Percentiles rank a stretch among this genome's conserved stretches.
Evolutionary conservation across 2,797 vertebrate species (phyloP).

Genomic region (Ctenosaura bakeri): DNA sequence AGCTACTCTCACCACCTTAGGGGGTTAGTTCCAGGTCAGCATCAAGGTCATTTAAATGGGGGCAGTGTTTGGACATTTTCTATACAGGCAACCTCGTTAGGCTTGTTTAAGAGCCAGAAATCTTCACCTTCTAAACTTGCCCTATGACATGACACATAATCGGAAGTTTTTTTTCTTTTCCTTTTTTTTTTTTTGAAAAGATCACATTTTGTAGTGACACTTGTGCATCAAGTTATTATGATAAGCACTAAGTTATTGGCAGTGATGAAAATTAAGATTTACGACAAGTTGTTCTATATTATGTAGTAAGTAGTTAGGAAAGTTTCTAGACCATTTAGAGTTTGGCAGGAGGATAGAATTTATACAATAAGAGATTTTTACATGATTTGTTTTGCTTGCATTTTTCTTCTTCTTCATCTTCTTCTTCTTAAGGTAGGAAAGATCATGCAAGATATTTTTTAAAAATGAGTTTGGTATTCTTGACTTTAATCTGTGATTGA

Average conservation of each 20-base stretch:
- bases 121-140: not conserved
- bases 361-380: not conserved
- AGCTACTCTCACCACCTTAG: slow-evolving; percentile 39
- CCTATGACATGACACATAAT: not conserved
- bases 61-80: slow-evolving; percentile 22
- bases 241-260: slow-evolving; percentile 22
- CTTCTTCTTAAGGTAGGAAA: not conserved
- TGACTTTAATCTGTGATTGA: not conserved
- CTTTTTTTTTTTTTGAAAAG: slow-evolving; percentile 22
- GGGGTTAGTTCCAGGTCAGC: not conserved
- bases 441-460: not conserved
- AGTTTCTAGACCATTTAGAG: not conserved
- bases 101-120: rapidly evolving
- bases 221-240: not conserved
- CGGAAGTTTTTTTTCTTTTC: slow-evolving; percentile 17
- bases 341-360: not conserved
- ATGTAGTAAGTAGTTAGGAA: not conserved
- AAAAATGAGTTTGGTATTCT: not conserved
- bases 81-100: not conserved
- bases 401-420: not conserved
- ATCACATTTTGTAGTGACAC: slow-evolving; percentile 8
- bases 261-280: not conserved
- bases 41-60: not conserved
- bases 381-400: not conserved
- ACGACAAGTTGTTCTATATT: not conserved